Conservation (phyloP, 2,113 vertebrate genomes). For the Amblyopsis rosae region DNA sequence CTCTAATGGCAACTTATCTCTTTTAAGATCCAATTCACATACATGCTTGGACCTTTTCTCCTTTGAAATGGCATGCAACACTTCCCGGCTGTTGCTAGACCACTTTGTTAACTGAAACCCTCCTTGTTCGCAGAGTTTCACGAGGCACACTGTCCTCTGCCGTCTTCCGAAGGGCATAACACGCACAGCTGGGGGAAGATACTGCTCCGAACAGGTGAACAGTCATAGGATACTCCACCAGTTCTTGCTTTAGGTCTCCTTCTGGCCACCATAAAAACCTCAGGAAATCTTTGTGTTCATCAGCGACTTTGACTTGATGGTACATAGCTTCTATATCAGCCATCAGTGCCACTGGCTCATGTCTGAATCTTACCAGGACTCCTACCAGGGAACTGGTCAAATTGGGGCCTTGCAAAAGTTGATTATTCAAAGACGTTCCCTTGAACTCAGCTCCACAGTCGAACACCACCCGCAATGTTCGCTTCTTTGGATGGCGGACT, state of each 20-base stretch:
- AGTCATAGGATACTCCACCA: not conserved
- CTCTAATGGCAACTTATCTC: slow-evolving; percentile 1
- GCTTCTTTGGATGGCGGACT: slow-evolving; percentile 22
- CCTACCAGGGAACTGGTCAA: not conserved
- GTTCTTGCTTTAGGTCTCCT: not conserved
- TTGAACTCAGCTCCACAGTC: slow-evolving; percentile 15
- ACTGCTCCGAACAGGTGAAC: not conserved
- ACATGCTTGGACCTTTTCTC: slow-evolving; percentile 4
- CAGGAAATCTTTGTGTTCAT: not conserved
- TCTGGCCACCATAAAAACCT: not conserved
- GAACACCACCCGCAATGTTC: slow-evolving; percentile 24
- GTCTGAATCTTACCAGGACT: not conserved
- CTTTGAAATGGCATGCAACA: slow-evolving; percentile 18
- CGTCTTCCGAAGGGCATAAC: not conserved
- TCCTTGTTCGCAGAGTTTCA: slow-evolving; percentile 11
- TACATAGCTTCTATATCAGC: not conserved
- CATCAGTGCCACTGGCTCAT: not conserved
- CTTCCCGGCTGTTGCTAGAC: slow-evolving; percentile 11
- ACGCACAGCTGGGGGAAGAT: slow-evolving; percentile 6
- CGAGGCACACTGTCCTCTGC: slow-evolving; percentile 3
- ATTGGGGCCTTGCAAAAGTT: slow-evolving; percentile 12
- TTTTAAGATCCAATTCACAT: slow-evolving; percentile 12
- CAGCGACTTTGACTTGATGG: not conserved
- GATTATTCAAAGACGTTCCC: slow-evolving; percentile 3
- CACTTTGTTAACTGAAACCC: slow-evolving; percentile 29